phyloP scores from a whole-genome alignment of 2,113 vertebrate species.

The Ptilonorhynchus violaceus region DNA sequence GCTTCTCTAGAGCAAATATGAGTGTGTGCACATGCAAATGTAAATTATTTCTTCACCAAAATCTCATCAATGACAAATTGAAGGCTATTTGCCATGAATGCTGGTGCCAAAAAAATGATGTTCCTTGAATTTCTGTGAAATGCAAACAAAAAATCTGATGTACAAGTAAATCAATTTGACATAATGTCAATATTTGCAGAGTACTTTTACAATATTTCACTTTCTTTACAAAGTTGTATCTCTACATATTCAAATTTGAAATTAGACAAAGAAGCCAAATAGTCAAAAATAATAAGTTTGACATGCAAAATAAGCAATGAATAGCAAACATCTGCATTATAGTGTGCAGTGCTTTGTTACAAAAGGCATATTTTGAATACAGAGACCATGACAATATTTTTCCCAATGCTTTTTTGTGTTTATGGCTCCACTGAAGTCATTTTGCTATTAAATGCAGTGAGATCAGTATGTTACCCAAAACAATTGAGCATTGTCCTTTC shows the following conservation, averaged over 20 bases:
- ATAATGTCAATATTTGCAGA: background rate
- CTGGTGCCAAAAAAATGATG: background rate
- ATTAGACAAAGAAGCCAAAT: background rate
- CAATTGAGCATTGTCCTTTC: constrained; percentile 1
- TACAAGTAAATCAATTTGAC: background rate
- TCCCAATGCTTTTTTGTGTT: background rate
- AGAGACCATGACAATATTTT: background rate
- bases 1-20: background rate
- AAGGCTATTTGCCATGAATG: background rate
- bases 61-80: background rate
- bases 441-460: background rate
- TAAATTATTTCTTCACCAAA: background rate
- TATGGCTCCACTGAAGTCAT: background rate
- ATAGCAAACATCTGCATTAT: background rate
- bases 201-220: background rate
- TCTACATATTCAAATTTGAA: background rate
- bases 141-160: background rate
- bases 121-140: background rate
- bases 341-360: background rate
- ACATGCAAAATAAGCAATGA: background rate
- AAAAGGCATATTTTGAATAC: background rate
- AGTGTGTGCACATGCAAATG: background rate
- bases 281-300: background rate
- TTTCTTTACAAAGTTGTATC: background rate
- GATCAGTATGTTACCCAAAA: background rate